Conservation (phyloP, 2,888 invertebrate genomes). For the Ornithoptera alexandrae region DNA sequence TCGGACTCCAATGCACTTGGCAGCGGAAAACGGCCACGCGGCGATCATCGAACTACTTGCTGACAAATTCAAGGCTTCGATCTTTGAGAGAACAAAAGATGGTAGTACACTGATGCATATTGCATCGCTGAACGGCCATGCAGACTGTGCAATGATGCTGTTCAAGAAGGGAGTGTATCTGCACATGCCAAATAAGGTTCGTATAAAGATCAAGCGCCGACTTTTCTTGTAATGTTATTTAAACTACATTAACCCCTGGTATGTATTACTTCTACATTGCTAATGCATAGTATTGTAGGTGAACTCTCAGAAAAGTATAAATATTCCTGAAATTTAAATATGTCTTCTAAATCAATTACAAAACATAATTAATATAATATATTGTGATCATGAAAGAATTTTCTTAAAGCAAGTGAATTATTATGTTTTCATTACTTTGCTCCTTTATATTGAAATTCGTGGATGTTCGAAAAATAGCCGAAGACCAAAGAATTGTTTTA, state of each 20-base stretch:
- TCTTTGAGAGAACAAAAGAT: slow-evolving; percentile 97
- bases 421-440: no score
- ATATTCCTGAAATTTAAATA: no score
- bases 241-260: not conserved
- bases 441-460: no score
- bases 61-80: slow-evolving; percentile 98
- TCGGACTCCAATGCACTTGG: slow-evolving; percentile 97
- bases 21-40: slow-evolving; percentile 98
- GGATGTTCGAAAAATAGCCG: no score
- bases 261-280: not conserved
- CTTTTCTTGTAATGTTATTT: not conserved
- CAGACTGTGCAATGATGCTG: slow-evolving; percentile 98
- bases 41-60: slow-evolving; percentile 96
- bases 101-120: slow-evolving; percentile 99
- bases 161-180: slow-evolving; percentile 99
- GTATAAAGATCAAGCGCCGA: not conserved
- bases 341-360: no score
- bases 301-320: no score
- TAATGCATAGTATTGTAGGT: not conserved
- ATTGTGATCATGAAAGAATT: no score
- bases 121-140: slow-evolving; percentile 97
- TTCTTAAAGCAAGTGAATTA: no score
- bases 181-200: slow-evolving; percentile 98
- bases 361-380: no score
- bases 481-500: no score